A percentile compares a stretch with the other conserved stretches of the same genome.
These are phyloP conservation scores for Bombylius major DNA, from an alignment of 2,888 invertebrate species.

Conservation along the genomic window DNA sequence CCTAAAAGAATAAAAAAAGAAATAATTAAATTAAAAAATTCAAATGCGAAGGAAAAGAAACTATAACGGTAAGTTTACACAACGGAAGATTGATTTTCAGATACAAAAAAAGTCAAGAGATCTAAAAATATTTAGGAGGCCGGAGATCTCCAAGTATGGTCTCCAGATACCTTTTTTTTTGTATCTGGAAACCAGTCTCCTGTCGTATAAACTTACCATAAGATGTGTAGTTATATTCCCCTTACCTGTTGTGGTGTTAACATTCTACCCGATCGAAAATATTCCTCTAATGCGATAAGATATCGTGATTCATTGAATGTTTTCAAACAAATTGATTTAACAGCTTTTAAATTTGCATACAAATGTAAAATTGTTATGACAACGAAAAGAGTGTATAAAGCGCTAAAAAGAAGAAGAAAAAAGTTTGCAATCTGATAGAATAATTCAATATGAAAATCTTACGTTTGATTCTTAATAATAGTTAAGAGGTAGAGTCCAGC, in stretches of 20 bases:
- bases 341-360: slow-evolving; percentile 76
- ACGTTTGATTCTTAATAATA: slow-evolving; percentile 42
- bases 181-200: too few relatives aligned
- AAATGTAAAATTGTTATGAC: slow-evolving; percentile 68
- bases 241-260: slow-evolving; percentile 46
- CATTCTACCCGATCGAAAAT: slow-evolving; percentile 48
- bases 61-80: background rate
- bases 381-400: slow-evolving; percentile 60
- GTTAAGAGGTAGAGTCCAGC: slow-evolving; percentile 65
- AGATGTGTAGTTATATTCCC: background rate
- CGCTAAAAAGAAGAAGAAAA: slow-evolving; percentile 39
- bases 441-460: slow-evolving; percentile 21
- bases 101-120: too few relatives aligned
- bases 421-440: slow-evolving; percentile 2
- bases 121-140: too few relatives aligned
- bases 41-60: background rate
- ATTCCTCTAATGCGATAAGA: slow-evolving; percentile 54
- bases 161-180: too few relatives aligned
- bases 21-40: background rate
- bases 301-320: slow-evolving; percentile 72
- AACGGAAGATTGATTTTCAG: too few relatives aligned
- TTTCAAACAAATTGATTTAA: slow-evolving; percentile 63
- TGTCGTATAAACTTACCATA: too few relatives aligned
- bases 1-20: slow-evolving; percentile 15
- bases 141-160: background rate